Evolutionary conservation across 1,140 invertebrate genomes (phyloP), one percentile per base, ranked within the genome.

Genomic region (Megalopta genalis): DNA sequence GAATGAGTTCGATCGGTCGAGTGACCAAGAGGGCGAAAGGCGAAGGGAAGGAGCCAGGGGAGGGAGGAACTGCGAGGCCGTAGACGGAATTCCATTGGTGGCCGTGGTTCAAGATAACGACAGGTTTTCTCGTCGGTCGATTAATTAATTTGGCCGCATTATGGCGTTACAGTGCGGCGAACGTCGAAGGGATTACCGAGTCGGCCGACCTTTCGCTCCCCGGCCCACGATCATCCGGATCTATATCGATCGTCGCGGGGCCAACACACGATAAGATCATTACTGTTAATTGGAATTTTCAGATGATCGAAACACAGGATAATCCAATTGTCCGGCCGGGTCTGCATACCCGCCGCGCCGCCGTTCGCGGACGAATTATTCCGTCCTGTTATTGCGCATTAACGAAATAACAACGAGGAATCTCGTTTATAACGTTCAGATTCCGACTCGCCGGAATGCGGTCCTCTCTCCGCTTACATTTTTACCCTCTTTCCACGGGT

Each of bases 251-350:
- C 73, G 62, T 84, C 67, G 68, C 39, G 69, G 49, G 46, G n/a
- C 23, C 23, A 6, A 54, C 63, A 37, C 39, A 84, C 62, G 65
- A 78, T 77, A 86, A 75, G 83, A 85, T 82, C 83, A 67, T 86
- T 85, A 84, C 49, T 65, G 72, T 80, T 81, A 83, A 85, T 85
- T 84, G 82, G 72, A 84, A 85, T 85, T 85, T 85, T 85, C 82
- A 85, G 82, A 85, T 73, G 72, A 75, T 76, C 81, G 67, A 67
- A 85, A 73, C 77, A 73, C n/a, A n/a, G 77, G 77, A 67, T 84
- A 84, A 85, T 85, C 83, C 82, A 84, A 85, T 84, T 85, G 83
- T 72, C 49, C 68, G 54, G 57, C 67, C 49, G 65, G 46, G 39
- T 18, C 37, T 54, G 70, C 60, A 57, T 42, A 6, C 7, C 25